Percentiles rank a stretch among this genome's conserved stretches.
Evolutionary conservation across 1,140 invertebrate species (phyloP).

Genomic region (Lepidostoma basale): DNA sequence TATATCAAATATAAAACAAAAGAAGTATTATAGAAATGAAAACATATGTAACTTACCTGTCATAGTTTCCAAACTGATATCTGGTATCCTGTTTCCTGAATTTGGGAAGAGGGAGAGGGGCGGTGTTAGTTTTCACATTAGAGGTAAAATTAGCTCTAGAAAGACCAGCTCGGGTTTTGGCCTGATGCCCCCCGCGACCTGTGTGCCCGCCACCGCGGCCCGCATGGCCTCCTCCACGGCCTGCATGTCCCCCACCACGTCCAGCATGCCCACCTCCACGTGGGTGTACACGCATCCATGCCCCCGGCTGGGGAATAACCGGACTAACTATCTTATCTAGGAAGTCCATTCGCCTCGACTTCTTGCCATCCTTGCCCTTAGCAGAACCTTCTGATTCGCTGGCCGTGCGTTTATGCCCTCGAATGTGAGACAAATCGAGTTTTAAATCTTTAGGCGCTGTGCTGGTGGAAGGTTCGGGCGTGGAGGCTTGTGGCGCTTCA

Average conservation of each 20-base stretch:
- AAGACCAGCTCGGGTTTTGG: constrained; percentile 51
- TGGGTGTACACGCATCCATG: constrained; percentile 66
- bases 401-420: constrained; percentile 54
- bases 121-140: constrained; percentile 50
- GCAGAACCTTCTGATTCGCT: constrained; percentile 59
- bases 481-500: constrained; percentile 37
- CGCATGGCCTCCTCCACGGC: constrained; percentile 40
- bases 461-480: constrained; percentile 17
- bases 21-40: too few relatives aligned
- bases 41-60: constrained; percentile 69
- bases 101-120: constrained; percentile 64
- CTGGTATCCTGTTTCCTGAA: constrained; percentile 76
- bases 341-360: constrained; percentile 69
- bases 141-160: constrained; percentile 41
- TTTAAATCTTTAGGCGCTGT: constrained; percentile 21
- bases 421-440: constrained; percentile 14
- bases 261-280: constrained; percentile 13
- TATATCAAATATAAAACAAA: too few relatives aligned
- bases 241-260: constrained; percentile 71
- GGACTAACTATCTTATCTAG: constrained; percentile 93
- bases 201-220: constrained; percentile 47
- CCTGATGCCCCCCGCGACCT: constrained; percentile 51
- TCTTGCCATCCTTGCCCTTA: constrained; percentile 61
- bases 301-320: constrained; percentile 86
- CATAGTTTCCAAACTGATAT: constrained; percentile 96